Percentiles rank a stretch among this genome's conserved stretches.
Evolutionary conservation across 2,888 invertebrate species (phyloP).

Genomic region (Tachystola acroxantha): DNA sequence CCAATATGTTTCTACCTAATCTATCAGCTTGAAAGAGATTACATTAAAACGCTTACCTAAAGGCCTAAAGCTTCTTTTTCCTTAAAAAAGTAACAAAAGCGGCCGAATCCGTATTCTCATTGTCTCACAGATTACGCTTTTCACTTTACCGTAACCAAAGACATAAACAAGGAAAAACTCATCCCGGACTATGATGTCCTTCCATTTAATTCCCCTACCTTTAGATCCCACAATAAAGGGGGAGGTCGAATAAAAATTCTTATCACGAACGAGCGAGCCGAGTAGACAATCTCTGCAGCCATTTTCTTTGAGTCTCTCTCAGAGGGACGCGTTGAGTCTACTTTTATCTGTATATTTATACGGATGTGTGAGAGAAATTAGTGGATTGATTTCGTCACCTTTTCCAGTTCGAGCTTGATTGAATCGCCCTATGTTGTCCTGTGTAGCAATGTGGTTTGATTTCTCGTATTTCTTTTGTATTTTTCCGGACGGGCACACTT

Average conservation of each 20-base stretch:
- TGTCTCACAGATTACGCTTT: slow-evolving; percentile 48
- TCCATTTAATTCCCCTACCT: slow-evolving; percentile 37
- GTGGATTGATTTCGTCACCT: slow-evolving; percentile 23
- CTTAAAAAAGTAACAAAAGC: slow-evolving; percentile 4
- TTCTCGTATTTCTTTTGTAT: neutral
- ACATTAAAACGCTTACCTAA: too few species aligned
- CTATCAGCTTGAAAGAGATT: too few species aligned
- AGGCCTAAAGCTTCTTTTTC: slow-evolving; percentile 12
- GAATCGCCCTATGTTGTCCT: slow-evolving; percentile 18
- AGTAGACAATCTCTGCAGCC: slow-evolving; percentile 18
- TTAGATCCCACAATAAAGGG: slow-evolving; percentile 31
- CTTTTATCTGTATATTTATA: slow-evolving; percentile 10
- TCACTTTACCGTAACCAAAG: slow-evolving; percentile 24
- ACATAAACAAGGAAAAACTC: slow-evolving; percentile 35
- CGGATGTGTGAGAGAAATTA: slow-evolving; percentile 18
- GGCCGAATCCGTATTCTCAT: slow-evolving; percentile 25
- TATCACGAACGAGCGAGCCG: slow-evolving; percentile 30
- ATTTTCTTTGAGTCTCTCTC: slow-evolving; percentile 5
- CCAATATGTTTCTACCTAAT: too few species aligned
- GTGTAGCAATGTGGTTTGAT: slow-evolving; percentile 9
- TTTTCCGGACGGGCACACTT: neutral
- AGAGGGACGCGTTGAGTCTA: neutral
- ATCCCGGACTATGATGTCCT: slow-evolving; percentile 37
- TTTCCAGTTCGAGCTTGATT: slow-evolving; percentile 18
- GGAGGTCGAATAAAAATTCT: slow-evolving; percentile 37